A percentile compares a stretch with the other conserved stretches of the same genome.
Evolutionary conservation across 2,888 invertebrate species (phyloP).

Genomic region (Standfussiana lucernea): DNA sequence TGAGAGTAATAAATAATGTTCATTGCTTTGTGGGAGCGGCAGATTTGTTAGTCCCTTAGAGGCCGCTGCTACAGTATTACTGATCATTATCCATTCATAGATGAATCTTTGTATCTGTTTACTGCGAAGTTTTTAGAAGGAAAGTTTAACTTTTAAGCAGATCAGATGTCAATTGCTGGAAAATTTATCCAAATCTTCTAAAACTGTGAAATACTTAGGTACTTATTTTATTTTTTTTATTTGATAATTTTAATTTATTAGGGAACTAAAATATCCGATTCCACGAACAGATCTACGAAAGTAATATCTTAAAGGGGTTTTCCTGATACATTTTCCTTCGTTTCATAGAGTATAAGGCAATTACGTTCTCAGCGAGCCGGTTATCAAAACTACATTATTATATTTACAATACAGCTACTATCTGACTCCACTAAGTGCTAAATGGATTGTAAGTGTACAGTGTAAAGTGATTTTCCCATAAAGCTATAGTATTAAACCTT

Average conservation of each 20-base stretch:
- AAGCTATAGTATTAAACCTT: constrained; percentile 38
- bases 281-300: background rate
- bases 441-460: constrained; percentile 59
- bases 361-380: constrained; percentile 29
- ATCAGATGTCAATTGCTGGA: too few species aligned
- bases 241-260: too few species aligned
- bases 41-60: constrained; percentile 61
- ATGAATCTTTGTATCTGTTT: constrained; percentile 29
- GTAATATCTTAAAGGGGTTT: constrained; percentile 18
- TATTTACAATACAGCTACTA: constrained; percentile 40
- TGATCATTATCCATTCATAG: constrained; percentile 46
- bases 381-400: constrained; percentile 49
- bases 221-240: too few species aligned
- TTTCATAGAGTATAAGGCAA: constrained; percentile 34
- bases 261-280: background rate
- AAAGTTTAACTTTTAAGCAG: background rate
- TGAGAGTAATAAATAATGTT: constrained; percentile 66
- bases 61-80: constrained; percentile 32
- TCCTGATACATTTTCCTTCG: constrained; percentile 24
- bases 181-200: background rate
- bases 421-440: constrained; percentile 58
- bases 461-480: constrained; percentile 55
- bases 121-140: background rate
- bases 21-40: constrained; percentile 53
- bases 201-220: background rate